A percentile compares a stretch with the other conserved stretches of the same genome.
phyloP scores from a whole-genome alignment of 2,888 invertebrate species.

The Plusia festucae region DNA sequence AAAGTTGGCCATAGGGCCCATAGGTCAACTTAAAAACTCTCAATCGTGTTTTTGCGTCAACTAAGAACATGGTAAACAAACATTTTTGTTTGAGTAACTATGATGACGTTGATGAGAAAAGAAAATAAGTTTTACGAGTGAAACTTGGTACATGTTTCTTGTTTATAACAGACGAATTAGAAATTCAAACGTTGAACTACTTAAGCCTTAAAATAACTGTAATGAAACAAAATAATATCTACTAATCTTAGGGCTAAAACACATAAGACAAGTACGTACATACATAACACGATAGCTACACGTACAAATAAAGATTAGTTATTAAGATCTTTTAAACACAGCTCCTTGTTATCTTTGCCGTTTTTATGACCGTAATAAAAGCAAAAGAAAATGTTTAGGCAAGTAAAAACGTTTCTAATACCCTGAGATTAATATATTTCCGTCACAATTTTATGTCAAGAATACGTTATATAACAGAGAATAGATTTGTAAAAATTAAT shows the following conservation, averaged over 20 bases:
- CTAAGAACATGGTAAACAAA: conserved; percentile 40
- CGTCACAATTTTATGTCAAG: conserved; percentile 6
- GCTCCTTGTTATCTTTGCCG: conserved; percentile 52
- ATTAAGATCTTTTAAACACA: conserved; percentile 47
- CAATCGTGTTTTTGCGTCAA: conserved; percentile 51
- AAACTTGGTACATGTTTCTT: background rate
- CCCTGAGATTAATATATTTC: conserved; percentile 34
- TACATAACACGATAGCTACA: conserved; percentile 16
- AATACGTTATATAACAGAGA: background rate
- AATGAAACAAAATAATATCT: background rate
- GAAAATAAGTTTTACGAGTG: conserved; percentile 5
- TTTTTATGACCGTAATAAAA: conserved; percentile 43
- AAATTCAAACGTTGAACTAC: background rate
- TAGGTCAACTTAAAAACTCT: conserved; percentile 31
- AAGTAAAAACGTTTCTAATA: conserved; percentile 40
- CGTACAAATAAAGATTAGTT: conserved; percentile 43
- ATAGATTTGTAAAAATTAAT: too few relatives aligned
- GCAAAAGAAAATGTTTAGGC: conserved; percentile 51
- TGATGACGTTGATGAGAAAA: conserved; percentile 9
- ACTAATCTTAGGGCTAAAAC: conserved; percentile 24
- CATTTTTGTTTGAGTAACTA: conserved; percentile 32
- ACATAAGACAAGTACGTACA: conserved; percentile 29
- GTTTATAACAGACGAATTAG: background rate
- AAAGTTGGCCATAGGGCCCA: conserved; percentile 46
- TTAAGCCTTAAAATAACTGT: background rate